A percentile compares a stretch with the other conserved stretches of the same genome.
These are phyloP conservation scores for Pangasius mekongensis DNA, from an alignment of 2,797 vertebrate genomes.

Conservation along the genomic window DNA sequence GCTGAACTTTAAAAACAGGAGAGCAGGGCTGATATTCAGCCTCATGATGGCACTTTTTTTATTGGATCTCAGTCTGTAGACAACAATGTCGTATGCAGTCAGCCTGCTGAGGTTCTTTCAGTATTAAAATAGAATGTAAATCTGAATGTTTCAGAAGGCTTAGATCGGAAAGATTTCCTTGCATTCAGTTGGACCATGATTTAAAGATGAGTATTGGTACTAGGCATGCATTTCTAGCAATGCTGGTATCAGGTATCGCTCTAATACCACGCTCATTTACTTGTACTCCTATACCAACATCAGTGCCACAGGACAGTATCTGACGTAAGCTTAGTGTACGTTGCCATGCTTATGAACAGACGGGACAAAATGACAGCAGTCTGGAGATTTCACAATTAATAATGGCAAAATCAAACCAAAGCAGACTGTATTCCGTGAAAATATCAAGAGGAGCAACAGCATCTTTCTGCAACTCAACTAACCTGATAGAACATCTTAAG, in stretches of 20 bases:
- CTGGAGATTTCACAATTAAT: neutral
- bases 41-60: neutral
- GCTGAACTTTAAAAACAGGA: neutral
- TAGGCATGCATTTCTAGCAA: neutral
- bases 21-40: neutral
- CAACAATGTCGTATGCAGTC: neutral
- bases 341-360: neutral
- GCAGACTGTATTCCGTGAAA: neutral
- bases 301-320: too few relatives aligned
- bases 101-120: neutral
- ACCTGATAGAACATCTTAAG: neutral
- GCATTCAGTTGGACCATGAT: neutral
- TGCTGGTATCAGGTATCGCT: neutral
- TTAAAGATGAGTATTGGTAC: neutral
- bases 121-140: neutral
- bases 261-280: neutral
- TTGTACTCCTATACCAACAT: neutral
- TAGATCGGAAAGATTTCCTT: neutral
- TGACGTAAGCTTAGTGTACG: neutral
- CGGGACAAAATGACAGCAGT: neutral
- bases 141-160: neutral
- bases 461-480: neutral
- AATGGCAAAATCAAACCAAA: neutral
- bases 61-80: neutral
- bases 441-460: neutral